Base-by-base conservation (phyloP, 2,113 vertebrate genomes). In the Pluvianellus socialis region DNA sequence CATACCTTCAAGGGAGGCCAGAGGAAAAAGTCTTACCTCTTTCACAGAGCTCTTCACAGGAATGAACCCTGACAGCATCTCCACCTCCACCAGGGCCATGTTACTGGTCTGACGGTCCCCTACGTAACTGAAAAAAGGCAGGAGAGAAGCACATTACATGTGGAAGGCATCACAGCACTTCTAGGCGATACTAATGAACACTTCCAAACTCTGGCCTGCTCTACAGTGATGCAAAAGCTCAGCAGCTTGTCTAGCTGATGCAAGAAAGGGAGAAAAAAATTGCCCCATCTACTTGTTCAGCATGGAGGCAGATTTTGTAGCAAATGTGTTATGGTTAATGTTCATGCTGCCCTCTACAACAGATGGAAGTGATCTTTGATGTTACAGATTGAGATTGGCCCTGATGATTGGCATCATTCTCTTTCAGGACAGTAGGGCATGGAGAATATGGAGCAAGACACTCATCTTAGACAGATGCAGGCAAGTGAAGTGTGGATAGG, bases 1-100 rank as follows among this genome's bases (percentile, higher is more conserved):
- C 3, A 3, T 65, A 53, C 26, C 13, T 79, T 86, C 38, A 86
- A 44, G 38, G 14, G 66, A 84, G n/a, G 40, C 32, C 2, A 9
- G 38, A 86, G 53, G 47, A 73, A 79, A 79, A 70, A 22, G 8
- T 67, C 76, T 47, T 86, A 97, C 95, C 10, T 4, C 63, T 74
- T 73, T 55, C 83, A 96, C 45, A 55, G 93, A 96, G 32, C 27
- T 91, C 65, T 84, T 94, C 52, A 80, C 7, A 62, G 95, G 75
- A 88, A 91, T 77, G 89, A 95, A 96, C 23, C 92, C 95, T 77
- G 96, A 96, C 21, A 96, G 65, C 93, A 95, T 92, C 59, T 92
- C 94, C 68, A 92, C 63, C 15, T 95, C 92, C 47, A 96, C 26
- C 50, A 97, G 42, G 38, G 72, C 95, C 96, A 96, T 96, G 44